Percentiles rank a stretch among this genome's conserved stretches.
phyloP scores from a whole-genome alignment of 2,888 invertebrate species.

The Erpobdella octoculata region DNA sequence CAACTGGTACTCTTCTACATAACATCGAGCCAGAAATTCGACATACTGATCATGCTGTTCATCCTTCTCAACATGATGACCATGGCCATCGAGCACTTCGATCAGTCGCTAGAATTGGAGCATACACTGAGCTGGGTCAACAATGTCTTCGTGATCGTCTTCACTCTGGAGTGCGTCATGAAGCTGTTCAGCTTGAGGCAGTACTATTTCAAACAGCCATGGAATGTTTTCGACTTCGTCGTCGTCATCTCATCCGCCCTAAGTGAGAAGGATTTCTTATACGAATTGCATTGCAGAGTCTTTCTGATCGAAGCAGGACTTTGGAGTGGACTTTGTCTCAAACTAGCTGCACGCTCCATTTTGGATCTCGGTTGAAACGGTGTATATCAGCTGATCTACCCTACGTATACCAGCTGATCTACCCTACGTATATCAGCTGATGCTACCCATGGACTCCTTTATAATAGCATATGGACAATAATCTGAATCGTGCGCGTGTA shows the following conservation, averaged over 20 bases:
- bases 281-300: too few relatives aligned
- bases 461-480: too few relatives aligned
- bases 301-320: too few relatives aligned
- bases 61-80: constrained; percentile 96
- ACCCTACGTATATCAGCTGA: too few relatives aligned
- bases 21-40: constrained; percentile 95
- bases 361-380: too few relatives aligned
- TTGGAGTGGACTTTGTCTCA: too few relatives aligned
- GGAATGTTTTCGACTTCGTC: constrained; percentile 98
- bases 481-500: too few relatives aligned
- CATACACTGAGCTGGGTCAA: constrained; percentile 80
- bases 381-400: too few relatives aligned
- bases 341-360: too few relatives aligned
- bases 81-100: constrained; percentile 95
- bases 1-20: constrained; percentile 94
- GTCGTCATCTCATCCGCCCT: constrained; percentile 96
- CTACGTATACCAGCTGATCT: too few relatives aligned
- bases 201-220: constrained; percentile 97
- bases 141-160: constrained; percentile 95
- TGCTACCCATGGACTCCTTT: too few relatives aligned
- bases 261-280: too few relatives aligned
- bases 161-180: constrained; percentile 92
- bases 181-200: constrained; percentile 95
- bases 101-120: constrained; percentile 61
- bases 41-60: constrained; percentile 98